Percentiles rank a stretch among this genome's conserved stretches.
Conservation (phyloP, 2,797 vertebrate species). For the Phalloptychus januarius region DNA sequence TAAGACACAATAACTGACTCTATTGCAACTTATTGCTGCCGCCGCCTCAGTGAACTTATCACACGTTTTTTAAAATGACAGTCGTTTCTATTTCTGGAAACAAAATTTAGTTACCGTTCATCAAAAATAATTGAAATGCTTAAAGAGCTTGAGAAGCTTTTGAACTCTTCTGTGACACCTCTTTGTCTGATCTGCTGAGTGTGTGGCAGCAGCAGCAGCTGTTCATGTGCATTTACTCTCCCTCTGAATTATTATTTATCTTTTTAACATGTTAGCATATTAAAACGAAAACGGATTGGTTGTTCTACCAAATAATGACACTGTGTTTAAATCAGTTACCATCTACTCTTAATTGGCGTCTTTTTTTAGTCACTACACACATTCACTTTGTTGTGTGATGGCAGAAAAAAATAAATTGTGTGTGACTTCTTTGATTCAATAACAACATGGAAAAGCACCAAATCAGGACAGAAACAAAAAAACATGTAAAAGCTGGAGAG, state of each 20-base stretch:
- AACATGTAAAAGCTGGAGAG: background rate
- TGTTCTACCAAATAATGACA: background rate
- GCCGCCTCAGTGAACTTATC: background rate
- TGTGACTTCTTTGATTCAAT: background rate
- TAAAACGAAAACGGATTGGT: background rate
- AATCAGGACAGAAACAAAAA: background rate
- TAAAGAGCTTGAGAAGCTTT: background rate
- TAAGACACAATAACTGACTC: background rate
- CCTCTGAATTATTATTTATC: background rate
- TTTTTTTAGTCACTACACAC: background rate
- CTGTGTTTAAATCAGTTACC: background rate
- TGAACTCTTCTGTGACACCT: background rate
- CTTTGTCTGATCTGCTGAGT: conserved; percentile 5
- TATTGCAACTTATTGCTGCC: background rate
- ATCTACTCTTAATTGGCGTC: background rate
- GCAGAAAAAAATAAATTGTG: background rate
- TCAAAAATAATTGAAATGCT: background rate
- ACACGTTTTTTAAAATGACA: background rate
- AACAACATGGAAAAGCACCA: background rate
- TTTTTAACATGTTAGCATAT: background rate
- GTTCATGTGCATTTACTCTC: background rate
- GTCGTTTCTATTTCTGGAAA: background rate
- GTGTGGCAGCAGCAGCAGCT: background rate
- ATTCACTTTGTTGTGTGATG: background rate
- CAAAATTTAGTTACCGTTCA: background rate